phyloP scores from a whole-genome alignment of 2,797 vertebrate species.

The Acanthurus tractus region DNA sequence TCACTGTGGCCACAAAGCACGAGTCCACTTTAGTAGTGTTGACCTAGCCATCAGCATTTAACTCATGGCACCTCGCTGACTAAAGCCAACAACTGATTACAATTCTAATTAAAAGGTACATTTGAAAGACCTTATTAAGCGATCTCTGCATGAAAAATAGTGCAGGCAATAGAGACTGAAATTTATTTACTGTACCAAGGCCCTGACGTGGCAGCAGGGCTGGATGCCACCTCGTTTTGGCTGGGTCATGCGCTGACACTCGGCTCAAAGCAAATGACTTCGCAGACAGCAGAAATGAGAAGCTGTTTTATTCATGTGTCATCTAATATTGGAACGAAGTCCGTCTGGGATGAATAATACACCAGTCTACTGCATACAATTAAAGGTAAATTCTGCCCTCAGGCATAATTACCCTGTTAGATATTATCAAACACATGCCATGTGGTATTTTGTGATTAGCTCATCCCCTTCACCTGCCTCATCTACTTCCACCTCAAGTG shows the following conservation, averaged over 20 bases:
- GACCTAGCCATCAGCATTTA: neutral
- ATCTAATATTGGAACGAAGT: slow-evolving; percentile 27
- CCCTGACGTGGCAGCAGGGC: slow-evolving; percentile 8
- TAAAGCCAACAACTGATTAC: neutral
- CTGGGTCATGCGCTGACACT: slow-evolving; percentile 2
- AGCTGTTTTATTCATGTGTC: slow-evolving; percentile 23
- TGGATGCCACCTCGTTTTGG: slow-evolving; percentile 29
- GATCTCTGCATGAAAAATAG: neutral
- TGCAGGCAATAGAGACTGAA: neutral
- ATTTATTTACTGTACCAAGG: slow-evolving; percentile 12
- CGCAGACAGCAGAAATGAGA: slow-evolving; percentile 32
- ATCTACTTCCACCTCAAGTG: neutral
- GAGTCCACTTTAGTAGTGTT: neutral
- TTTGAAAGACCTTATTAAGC: neutral
- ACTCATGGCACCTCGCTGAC: neutral
- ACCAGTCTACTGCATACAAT: neutral
- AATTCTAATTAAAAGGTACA: neutral
- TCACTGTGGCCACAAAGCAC: slow-evolving; percentile 21
- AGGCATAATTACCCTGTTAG: neutral
- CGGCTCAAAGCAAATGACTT: slow-evolving; percentile 13
- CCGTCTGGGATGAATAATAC: slow-evolving; percentile 22
- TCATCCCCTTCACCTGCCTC: neutral
- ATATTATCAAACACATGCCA: slow-evolving; percentile 10
- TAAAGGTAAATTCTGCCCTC: slow-evolving; percentile 26
- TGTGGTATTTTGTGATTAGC: neutral